A percentile compares a stretch with the other conserved stretches of the same genome.
phyloP scores from a whole-genome alignment of 37 sponge, comb jelly and placozoan species.

The Corticium candelabrum region DNA sequence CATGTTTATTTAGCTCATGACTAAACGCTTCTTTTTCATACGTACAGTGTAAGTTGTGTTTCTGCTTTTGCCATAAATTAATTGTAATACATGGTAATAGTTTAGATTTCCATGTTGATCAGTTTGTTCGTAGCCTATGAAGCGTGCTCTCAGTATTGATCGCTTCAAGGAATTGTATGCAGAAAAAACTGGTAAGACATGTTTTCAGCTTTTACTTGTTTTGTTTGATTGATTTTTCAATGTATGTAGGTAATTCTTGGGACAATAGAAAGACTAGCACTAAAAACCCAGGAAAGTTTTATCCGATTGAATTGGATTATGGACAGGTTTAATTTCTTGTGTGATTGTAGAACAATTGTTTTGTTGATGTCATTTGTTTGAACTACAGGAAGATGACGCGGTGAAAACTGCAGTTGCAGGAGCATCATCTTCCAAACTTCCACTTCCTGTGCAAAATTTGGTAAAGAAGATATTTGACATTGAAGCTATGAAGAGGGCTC shows the following conservation, averaged over 20 bases:
- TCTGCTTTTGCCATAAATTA: too few relatives aligned
- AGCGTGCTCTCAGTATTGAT: slow-evolving; percentile 28
- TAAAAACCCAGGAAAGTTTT: slow-evolving; percentile 82
- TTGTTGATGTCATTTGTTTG: background rate
- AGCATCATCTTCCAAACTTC: slow-evolving; percentile 62
- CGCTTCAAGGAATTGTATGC: slow-evolving; percentile 40
- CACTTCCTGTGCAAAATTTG: slow-evolving; percentile 63
- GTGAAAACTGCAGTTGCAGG: slow-evolving; percentile 27
- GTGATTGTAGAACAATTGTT: background rate
- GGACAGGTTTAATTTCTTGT: slow-evolving; percentile 26
- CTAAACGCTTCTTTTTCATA: too few relatives aligned
- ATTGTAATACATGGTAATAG: background rate
- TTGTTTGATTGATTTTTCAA: slow-evolving; percentile 1
- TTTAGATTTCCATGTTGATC: background rate
- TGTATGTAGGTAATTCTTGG: slow-evolving; percentile 50
- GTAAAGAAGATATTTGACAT: slow-evolving; percentile 89
- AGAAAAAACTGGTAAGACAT: slow-evolving; percentile 61
- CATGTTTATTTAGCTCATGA: too few relatives aligned
- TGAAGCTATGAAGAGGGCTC: slow-evolving; percentile 83
- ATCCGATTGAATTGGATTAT: slow-evolving; percentile 97
- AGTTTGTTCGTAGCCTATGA: background rate
- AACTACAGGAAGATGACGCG: slow-evolving; percentile 38
- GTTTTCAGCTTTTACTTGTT: background rate
- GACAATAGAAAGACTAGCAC: slow-evolving; percentile 24
- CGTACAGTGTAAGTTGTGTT: too few relatives aligned